Conservation (phyloP, 2,888 invertebrate genomes). For the Drosophila monieri region DNA sequence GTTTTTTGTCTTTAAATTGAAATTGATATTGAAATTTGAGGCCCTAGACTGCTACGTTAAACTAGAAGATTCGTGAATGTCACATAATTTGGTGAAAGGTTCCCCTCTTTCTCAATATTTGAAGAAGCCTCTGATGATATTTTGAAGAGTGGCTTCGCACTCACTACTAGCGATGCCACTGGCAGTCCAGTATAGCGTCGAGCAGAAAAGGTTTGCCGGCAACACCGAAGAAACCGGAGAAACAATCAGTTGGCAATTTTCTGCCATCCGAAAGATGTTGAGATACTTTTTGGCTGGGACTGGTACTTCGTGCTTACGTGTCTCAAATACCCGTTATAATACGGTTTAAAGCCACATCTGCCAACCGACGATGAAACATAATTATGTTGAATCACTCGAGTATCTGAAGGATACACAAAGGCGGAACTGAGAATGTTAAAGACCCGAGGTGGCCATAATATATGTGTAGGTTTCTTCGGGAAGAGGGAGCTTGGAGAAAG, state of each 20-base stretch:
- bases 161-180: too few species aligned
- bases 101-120: neutral
- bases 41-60: neutral
- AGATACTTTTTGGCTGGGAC: conserved; percentile 73
- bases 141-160: too few species aligned
- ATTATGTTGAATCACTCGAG: conserved; percentile 71
- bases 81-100: neutral
- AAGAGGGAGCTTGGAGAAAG: neutral
- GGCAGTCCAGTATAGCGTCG: too few species aligned
- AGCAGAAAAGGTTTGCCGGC: neutral
- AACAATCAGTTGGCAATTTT: conserved; percentile 65
- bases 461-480: conserved; percentile 6
- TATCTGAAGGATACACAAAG: conserved; percentile 60
- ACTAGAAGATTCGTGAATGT: neutral
- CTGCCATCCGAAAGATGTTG: conserved; percentile 60
- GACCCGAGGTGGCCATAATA: neutral
- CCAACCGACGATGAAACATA: conserved; percentile 55
- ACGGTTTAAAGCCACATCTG: conserved; percentile 56
- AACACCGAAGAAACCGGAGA: conserved; percentile 47
- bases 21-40: conserved; percentile 4
- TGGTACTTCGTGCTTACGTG: conserved; percentile 61
- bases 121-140: too few species aligned
- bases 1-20: neutral
- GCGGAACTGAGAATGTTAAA: conserved; percentile 30
- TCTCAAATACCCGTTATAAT: conserved; percentile 63